Percentiles rank a stretch among this genome's conserved stretches.
phyloP scores from a whole-genome alignment of 92 coral and sea anemone genomes.

The Micromussa lordhowensis region DNA sequence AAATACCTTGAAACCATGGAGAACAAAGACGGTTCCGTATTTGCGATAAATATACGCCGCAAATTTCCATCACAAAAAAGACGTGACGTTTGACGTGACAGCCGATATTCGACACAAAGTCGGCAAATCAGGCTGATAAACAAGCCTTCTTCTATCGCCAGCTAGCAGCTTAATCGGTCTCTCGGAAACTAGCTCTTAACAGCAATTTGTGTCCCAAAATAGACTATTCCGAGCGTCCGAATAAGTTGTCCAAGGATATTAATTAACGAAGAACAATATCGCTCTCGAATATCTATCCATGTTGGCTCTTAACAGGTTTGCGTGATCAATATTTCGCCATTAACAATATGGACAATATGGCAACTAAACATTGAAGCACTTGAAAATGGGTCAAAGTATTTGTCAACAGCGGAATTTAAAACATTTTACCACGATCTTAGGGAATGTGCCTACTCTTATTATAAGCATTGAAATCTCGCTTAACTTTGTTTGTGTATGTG shows the following conservation, averaged over 20 bases:
- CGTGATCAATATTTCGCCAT: slow-evolving; percentile 22
- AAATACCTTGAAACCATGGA: slow-evolving; percentile 16
- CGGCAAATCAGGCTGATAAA: slow-evolving; percentile 35
- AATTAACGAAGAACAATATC: neutral
- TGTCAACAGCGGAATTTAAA: slow-evolving; percentile 28
- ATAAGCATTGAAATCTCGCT: slow-evolving; percentile 9
- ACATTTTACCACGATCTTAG: slow-evolving; percentile 4
- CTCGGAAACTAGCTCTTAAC: neutral
- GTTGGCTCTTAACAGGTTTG: slow-evolving; percentile 5
- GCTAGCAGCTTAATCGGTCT: neutral
- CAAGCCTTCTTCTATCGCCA: neutral
- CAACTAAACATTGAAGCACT: slow-evolving; percentile 20
- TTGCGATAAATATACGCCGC: slow-evolving; percentile 20
- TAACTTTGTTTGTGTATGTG: slow-evolving; percentile 35
- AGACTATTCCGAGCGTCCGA: neutral
- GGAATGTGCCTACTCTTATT: neutral
- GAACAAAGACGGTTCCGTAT: slow-evolving; percentile 28
- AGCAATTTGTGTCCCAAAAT: slow-evolving; percentile 1
- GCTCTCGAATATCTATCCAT: neutral
- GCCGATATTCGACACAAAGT: slow-evolving; percentile 17
- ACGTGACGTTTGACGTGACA: slow-evolving; percentile 18
- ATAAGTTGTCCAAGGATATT: neutral
- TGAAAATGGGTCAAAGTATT: slow-evolving; percentile 12
- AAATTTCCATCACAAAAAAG: slow-evolving; percentile 43
- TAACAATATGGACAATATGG: neutral